Conservation (phyloP, 2,113 vertebrate species). For the Pitta sordida region DNA sequence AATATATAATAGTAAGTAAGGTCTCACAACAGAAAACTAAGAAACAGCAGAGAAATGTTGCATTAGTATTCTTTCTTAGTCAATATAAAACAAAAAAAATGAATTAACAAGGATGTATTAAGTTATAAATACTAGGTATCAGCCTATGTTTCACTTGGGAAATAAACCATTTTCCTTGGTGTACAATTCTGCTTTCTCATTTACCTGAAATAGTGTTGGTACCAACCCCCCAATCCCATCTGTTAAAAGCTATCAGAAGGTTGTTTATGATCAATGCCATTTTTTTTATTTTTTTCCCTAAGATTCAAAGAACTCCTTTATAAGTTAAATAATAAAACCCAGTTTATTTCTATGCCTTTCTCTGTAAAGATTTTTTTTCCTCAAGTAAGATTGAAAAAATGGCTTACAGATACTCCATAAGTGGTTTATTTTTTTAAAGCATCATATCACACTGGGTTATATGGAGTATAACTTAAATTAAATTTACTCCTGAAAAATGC, state of each 20-base stretch:
- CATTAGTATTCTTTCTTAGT: not conserved
- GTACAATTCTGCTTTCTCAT: conserved; percentile 28
- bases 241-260: not conserved
- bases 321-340: not conserved
- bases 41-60: not conserved
- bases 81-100: not conserved
- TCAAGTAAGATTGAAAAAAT: not conserved
- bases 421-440: conserved; percentile 20
- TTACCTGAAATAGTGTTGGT: conserved; percentile 13
- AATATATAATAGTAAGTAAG: not conserved
- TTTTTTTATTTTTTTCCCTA: not conserved
- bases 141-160: not conserved
- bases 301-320: not conserved
- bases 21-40: not conserved
- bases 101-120: not conserved
- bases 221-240: not conserved
- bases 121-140: not conserved
- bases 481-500: conserved; percentile 4
- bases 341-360: not conserved
- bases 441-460: conserved; percentile 1
- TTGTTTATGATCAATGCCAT: not conserved
- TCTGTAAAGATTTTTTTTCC: not conserved
- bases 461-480: conserved; percentile 16
- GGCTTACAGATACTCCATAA: not conserved
- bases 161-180: not conserved